phyloP scores from a whole-genome alignment of 2,113 vertebrate genomes.

The Lophura nycthemera region DNA sequence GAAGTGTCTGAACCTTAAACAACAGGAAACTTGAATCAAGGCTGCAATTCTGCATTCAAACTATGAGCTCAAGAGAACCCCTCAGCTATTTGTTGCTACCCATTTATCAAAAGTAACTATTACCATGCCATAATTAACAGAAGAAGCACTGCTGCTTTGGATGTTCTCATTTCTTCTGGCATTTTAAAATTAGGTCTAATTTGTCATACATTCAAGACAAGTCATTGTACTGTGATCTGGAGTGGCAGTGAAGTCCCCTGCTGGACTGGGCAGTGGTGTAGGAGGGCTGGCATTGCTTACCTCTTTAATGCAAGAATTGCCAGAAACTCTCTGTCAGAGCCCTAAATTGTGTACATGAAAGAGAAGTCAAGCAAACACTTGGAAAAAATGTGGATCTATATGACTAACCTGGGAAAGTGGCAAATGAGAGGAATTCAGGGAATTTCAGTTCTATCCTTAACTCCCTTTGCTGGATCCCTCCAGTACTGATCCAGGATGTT shows the following conservation, averaged over 20 bases:
- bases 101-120: background rate
- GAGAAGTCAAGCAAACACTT: background rate
- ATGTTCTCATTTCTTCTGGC: background rate
- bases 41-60: background rate
- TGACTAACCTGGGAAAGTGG: background rate
- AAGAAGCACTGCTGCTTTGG: background rate
- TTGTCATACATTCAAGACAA: background rate
- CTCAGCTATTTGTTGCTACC: background rate
- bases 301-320: background rate
- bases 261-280: background rate
- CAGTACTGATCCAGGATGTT: background rate
- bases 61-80: background rate
- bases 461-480: rapidly evolving
- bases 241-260: background rate
- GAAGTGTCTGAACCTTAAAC: background rate
- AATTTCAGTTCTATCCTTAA: background rate
- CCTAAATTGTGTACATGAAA: background rate
- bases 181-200: background rate
- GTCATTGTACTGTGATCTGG: background rate
- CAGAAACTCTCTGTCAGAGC: background rate
- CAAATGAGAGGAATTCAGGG: constrained; percentile 2
- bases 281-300: background rate
- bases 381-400: background rate
- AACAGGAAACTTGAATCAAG: background rate
- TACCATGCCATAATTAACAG: background rate